Percentiles rank a stretch among this genome's conserved stretches.
Evolutionary conservation across 2,797 vertebrate genomes (phyloP).

Genomic region (Hybognathus amarus): DNA sequence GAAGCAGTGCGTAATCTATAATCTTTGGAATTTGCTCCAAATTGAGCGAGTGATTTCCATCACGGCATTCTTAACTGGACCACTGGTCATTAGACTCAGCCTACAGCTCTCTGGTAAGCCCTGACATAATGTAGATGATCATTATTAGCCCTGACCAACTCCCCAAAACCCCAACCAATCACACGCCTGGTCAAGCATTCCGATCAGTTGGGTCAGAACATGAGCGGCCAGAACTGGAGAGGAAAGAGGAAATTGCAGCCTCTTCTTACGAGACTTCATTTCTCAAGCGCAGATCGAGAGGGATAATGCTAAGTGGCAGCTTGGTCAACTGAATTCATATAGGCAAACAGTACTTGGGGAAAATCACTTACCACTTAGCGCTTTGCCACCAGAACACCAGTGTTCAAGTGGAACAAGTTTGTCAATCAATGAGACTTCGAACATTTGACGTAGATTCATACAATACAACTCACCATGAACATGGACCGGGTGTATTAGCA

Average conservation of each 20-base stretch:
- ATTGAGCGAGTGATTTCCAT: conserved; percentile 5
- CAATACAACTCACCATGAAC: background rate
- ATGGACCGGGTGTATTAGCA: background rate
- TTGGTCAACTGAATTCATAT: conserved; percentile 47
- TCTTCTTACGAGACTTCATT: conserved; percentile 35
- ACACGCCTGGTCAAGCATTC: conserved; percentile 33
- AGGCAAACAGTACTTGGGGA: conserved; percentile 39
- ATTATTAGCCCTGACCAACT: conserved; percentile 38
- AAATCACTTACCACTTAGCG: background rate
- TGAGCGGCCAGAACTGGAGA: background rate
- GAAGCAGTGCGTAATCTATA: background rate
- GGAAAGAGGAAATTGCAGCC: conserved; percentile 9
- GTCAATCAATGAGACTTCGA: background rate
- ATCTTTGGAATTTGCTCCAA: background rate
- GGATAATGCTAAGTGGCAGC: conserved; percentile 47
- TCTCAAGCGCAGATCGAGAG: conserved; percentile 32
- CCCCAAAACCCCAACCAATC: conserved; percentile 42
- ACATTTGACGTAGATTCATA: background rate
- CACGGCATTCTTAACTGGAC: conserved; percentile 13
- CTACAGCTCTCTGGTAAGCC: conserved; percentile 22
- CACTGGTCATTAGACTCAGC: conserved; percentile 11
- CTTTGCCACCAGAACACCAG: conserved; percentile 3
- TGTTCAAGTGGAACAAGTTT: conserved; percentile 10
- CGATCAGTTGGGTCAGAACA: conserved; percentile 22
- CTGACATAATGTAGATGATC: conserved; percentile 30